Evolutionary conservation across 1,140 invertebrate species (phyloP), one percentile per base, ranked within the genome.

Genomic region (Calephelis virginiensis): DNA sequence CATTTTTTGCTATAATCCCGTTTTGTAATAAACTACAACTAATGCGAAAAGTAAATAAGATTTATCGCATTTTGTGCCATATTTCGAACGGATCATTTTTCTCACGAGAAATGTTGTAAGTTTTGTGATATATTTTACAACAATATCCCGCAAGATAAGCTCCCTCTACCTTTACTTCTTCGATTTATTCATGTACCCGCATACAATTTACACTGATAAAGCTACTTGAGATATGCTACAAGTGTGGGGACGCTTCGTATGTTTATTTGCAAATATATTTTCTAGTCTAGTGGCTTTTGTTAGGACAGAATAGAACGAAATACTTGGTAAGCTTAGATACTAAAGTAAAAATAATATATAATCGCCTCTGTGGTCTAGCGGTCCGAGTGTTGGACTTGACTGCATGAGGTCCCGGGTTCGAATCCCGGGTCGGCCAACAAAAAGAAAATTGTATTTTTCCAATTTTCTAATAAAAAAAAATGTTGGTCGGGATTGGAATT

Each of bases 131-230:
- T 73, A 81, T 85, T 86, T 85, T 85, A 78, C 75, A 74, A 69
- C 82, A 76, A 86, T 85, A 82, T 83, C 77, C 82, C 74, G 72
- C 62, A 61, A 83, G 83, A 83, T 81, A 84, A 84, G 78, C 74
- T 75, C 77, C 68, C 76, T 76, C 17, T 75, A 72, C 75, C 76
- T 81, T 78, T 77, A 84, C 82, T 78, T 83, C 77, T 82, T 82
- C 82, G 82, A 89, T 89, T 86, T 86, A 85, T 87, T 89, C 85
- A 82, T 85, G 82, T 81, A 75, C 66, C 70, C 75, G 80, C 78
- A 85, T 89, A 86, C 84, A 83, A 80, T 83, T 75, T 63, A 50
- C 67, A 60, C 38, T 68, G 70, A 81, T 77, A 82, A 77, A 71
- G 70, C 73, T 73, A 68, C 72, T 69, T 50, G 50, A 56, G 17